These are phyloP conservation scores for Gadopsis marmoratus DNA, from an alignment of 2,797 vertebrate genomes.

Conservation along the genomic window DNA sequence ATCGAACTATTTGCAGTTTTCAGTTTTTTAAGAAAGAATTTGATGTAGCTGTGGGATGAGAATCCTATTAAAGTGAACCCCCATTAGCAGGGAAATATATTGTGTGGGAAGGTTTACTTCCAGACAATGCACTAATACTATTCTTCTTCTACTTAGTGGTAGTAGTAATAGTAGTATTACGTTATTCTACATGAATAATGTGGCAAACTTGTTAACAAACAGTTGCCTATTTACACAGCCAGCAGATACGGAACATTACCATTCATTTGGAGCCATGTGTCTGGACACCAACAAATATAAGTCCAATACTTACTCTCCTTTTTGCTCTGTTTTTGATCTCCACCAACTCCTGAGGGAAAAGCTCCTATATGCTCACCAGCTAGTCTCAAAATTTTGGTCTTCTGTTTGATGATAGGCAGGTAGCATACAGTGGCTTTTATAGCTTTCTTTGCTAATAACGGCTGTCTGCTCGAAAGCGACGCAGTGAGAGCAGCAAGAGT, in stretches of 20 bases:
- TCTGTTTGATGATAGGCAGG: not conserved
- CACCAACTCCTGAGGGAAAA: not conserved
- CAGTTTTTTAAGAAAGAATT: conserved; percentile 53
- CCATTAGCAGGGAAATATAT: conserved; percentile 41
- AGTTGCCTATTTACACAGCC: not conserved
- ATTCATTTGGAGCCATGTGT: not conserved
- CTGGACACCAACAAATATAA: not conserved
- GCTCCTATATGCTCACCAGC: not conserved
- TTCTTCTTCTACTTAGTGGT: not conserved
- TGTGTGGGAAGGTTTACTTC: not conserved
- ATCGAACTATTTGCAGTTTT: conserved; percentile 54
- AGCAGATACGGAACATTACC: not conserved
- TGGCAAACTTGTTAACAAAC: not conserved
- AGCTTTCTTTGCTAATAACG: too few species aligned
- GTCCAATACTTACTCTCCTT: not conserved
- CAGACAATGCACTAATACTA: conserved; percentile 3
- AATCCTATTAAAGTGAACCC: conserved; percentile 45
- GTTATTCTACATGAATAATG: not conserved
- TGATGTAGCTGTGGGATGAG: conserved; percentile 24
- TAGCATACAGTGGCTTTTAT: not conserved
- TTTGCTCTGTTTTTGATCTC: not conserved
- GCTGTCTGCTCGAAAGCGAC: too few species aligned
- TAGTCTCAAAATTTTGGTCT: not conserved
- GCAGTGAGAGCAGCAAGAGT: not conserved
- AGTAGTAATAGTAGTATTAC: not conserved